phyloP scores from a whole-genome alignment of 1,140 invertebrate genomes.

The Hydropsyche tenuis region DNA sequence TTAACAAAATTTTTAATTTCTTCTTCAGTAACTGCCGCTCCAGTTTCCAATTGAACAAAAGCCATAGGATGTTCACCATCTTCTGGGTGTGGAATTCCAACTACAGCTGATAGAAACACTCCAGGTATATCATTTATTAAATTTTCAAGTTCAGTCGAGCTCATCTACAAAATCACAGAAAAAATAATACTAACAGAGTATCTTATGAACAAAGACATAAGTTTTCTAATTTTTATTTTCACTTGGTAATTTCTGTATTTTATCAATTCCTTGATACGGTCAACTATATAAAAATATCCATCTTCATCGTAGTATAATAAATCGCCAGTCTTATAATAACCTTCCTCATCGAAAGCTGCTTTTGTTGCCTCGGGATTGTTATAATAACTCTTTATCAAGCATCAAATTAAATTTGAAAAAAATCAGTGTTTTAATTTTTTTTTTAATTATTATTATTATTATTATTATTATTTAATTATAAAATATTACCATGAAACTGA shows the following conservation, averaged over 20 bases:
- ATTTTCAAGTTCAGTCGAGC: conserved; percentile 37
- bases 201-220: too few species aligned
- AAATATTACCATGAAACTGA: conserved; percentile 33
- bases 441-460: too few species aligned
- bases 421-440: too few species aligned
- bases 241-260: conserved; percentile 76
- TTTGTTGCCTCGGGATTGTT: conserved; percentile 67
- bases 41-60: conserved; percentile 58
- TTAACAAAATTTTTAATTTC: conserved; percentile 54
- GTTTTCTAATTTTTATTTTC: too few species aligned
- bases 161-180: conserved; percentile 21
- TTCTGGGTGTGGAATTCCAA: conserved; percentile 66
- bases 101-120: conserved; percentile 68
- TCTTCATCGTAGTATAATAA: conserved; percentile 72
- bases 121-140: conserved; percentile 52
- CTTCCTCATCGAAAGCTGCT: conserved; percentile 67
- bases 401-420: too few species aligned
- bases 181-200: too few species aligned
- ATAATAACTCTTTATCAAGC: conserved; percentile 66
- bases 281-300: conserved; percentile 68
- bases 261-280: conserved; percentile 74
- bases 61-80: conserved; percentile 66
- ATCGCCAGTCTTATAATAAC: conserved; percentile 80
- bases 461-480: too few species aligned
- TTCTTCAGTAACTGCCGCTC: conserved; percentile 51